Conservation (phyloP, 2,113 vertebrate genomes). For the Gallinago paraguaiae region DNA sequence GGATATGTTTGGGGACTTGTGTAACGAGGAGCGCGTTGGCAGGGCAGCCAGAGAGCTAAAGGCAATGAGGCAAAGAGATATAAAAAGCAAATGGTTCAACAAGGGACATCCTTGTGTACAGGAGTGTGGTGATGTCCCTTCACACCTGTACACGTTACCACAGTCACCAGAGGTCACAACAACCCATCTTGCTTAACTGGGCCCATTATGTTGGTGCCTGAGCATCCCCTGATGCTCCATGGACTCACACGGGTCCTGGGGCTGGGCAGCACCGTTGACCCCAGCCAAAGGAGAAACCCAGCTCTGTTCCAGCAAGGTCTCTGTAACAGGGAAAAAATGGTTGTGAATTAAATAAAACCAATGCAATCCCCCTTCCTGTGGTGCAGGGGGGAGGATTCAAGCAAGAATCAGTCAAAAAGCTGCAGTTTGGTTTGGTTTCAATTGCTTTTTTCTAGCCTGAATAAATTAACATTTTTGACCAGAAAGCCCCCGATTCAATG, state of each 20-base stretch:
- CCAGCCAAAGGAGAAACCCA: not conserved
- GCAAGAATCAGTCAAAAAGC: not conserved
- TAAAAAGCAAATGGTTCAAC: not conserved
- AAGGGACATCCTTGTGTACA: not conserved
- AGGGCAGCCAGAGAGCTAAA: not conserved
- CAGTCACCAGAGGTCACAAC: not conserved
- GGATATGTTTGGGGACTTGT: not conserved
- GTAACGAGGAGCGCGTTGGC: not conserved
- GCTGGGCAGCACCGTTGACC: not conserved
- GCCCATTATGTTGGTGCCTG: fast-evolving
- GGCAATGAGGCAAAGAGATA: conserved; percentile 10
- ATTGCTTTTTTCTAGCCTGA: not conserved
- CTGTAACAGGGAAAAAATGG: not conserved
- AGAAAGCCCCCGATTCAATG: not conserved
- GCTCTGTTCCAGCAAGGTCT: not conserved
- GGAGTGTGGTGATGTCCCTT: not conserved
- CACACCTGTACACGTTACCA: not conserved
- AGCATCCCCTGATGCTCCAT: not conserved
- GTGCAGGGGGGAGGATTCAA: not conserved
- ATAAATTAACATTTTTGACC: not conserved
- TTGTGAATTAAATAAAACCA: not conserved
- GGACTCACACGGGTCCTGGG: not conserved
- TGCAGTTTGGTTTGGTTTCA: not conserved
- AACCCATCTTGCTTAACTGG: not conserved
- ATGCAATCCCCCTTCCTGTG: not conserved